Evolutionary conservation across 2,113 vertebrate species (phyloP).

Genomic region (Lathamus discolor): DNA sequence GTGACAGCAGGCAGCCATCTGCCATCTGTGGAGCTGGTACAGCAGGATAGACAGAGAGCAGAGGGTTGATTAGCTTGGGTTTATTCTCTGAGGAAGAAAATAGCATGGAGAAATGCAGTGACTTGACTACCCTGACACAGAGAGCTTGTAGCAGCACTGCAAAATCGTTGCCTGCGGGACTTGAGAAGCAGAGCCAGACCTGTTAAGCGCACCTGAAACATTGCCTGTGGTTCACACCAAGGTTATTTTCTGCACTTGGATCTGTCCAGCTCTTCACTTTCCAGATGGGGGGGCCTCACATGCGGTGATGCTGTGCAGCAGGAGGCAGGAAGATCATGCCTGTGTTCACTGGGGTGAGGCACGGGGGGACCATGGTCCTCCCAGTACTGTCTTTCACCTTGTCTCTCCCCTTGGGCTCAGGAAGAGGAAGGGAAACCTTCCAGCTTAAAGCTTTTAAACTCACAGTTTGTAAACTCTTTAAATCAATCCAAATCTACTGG

Average conservation of each 20-base stretch:
- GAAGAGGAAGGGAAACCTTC: neutral
- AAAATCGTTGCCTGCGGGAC: neutral
- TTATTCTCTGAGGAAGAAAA: neutral
- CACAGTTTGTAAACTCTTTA: neutral
- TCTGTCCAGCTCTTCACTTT: neutral
- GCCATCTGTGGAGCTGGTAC: neutral
- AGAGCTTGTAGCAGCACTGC: neutral
- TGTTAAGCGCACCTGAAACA: neutral
- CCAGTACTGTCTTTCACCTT: neutral
- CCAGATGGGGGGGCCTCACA: too few relatives aligned
- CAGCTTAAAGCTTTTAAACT: neutral
- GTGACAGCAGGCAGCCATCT: neutral
- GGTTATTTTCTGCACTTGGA: neutral
- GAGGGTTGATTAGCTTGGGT: neutral
- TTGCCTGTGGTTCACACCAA: neutral
- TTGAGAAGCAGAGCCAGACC: neutral
- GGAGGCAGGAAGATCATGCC: neutral
- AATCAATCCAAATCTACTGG: neutral
- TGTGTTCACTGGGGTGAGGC: neutral
- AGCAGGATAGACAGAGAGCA: neutral
- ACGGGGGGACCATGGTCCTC: neutral
- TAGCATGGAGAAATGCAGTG: accelerated
- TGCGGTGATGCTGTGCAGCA: accelerated
- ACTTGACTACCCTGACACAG: neutral
- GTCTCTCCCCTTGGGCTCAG: neutral